A percentile compares a stretch with the other conserved stretches of the same genome.
These are phyloP conservation scores for Montipora capricornis DNA, from an alignment of 64 coral and sea anemone species.

Conservation along the genomic window DNA sequence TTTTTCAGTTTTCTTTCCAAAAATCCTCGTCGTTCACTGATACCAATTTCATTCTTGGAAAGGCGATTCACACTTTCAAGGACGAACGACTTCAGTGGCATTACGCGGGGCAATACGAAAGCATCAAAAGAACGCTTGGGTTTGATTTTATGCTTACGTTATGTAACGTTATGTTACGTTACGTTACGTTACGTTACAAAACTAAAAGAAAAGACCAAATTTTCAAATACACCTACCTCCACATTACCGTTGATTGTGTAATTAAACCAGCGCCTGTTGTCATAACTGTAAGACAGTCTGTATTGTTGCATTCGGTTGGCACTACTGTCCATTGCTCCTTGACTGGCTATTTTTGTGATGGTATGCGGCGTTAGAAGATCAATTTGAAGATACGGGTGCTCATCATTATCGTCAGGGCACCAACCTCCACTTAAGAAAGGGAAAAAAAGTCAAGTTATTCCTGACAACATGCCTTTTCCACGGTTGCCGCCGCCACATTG, in stretches of 20 bases:
- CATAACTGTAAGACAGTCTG: slow-evolving; percentile 61
- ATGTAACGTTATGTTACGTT: too few relatives aligned
- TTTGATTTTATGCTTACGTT: too few relatives aligned
- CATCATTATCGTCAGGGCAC: slow-evolving; percentile 51
- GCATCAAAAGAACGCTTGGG: too few relatives aligned
- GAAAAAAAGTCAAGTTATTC: background rate
- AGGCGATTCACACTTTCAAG: too few relatives aligned
- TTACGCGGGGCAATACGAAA: too few relatives aligned
- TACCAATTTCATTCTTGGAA: too few relatives aligned
- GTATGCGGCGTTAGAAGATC: slow-evolving; percentile 78
- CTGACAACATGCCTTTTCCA: too few relatives aligned
- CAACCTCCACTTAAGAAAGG: slow-evolving; percentile 48
- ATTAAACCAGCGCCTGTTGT: slow-evolving; percentile 54
- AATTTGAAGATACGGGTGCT: slow-evolving; percentile 79
- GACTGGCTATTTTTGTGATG: slow-evolving; percentile 60
- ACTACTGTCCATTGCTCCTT: background rate
- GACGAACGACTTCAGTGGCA: too few relatives aligned
- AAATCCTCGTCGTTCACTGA: too few relatives aligned
- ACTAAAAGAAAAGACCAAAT: background rate
- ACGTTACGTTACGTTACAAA: too few relatives aligned
- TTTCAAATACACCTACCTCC: slow-evolving; percentile 21
- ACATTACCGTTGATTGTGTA: slow-evolving; percentile 49
- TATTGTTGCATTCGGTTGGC: slow-evolving; percentile 19
- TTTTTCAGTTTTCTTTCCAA: too few relatives aligned
- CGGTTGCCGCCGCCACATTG: too few relatives aligned